Evolutionary conservation across 2,797 vertebrate species (phyloP).

Genomic region (Gallirallus australis): DNA sequence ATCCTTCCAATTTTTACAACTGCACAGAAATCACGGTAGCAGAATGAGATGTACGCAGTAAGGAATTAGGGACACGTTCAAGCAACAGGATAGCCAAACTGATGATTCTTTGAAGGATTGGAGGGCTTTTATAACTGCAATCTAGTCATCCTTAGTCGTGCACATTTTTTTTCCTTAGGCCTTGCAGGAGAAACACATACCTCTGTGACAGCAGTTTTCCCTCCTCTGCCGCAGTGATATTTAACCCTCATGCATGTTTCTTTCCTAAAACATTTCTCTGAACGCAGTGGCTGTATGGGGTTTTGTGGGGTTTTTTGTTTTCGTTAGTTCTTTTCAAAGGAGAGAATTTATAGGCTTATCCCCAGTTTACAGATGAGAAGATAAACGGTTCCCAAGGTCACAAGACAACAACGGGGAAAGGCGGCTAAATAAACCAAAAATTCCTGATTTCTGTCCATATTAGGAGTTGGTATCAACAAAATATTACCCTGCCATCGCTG

Average conservation of each 20-base stretch:
- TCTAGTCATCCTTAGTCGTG: not conserved
- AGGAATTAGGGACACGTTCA: not conserved
- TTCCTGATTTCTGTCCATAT: not conserved
- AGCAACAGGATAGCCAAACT: not conserved
- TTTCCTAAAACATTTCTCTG: not conserved
- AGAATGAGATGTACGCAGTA: not conserved
- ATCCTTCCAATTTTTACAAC: not conserved
- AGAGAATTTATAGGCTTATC: not conserved
- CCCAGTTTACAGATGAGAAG: not conserved
- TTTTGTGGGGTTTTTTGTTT: too few species aligned
- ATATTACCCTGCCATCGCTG: not conserved
- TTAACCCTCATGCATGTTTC: not conserved
- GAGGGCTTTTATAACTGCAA: not conserved
- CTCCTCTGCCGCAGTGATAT: not conserved
- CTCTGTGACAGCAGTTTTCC: not conserved
- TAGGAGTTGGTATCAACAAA: not conserved
- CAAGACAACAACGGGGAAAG: not conserved
- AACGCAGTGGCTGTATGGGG: not conserved
- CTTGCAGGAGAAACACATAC: not conserved
- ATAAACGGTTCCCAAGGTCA: constrained; percentile 51
- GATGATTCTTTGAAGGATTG: not conserved
- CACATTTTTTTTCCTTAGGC: not conserved
- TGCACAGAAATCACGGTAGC: rapidly evolving
- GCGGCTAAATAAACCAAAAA: not conserved
- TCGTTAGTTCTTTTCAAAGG: not conserved